Base-by-base conservation (phyloP, 2,888 invertebrate genomes). In the Isotomurus palustris region DNA sequence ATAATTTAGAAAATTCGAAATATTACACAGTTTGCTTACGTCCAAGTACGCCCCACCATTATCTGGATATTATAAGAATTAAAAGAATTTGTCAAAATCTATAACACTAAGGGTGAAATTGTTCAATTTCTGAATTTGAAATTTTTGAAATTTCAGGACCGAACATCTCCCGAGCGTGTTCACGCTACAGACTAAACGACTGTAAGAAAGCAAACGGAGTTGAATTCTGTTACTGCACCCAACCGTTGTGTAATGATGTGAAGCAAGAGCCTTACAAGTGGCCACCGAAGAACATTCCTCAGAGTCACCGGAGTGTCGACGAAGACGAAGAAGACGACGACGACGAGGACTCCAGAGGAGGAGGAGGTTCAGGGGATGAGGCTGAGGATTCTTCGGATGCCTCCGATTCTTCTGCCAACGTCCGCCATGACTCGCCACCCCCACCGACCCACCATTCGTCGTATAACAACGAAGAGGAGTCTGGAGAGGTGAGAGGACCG, bases 181-280 rank as follows among this genome's bases (percentile, higher is more conserved):
- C 60, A 40, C 53, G 52, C 19, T 52, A 56, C 44, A 25, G 53
- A 38, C 28, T 67, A 22, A 64, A 66, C 40, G 66, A 64, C 53
- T 67, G 69, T 43, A 69, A 65, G 56, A 65, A 55, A 19, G 67
- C 69, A 14, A 69, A 67, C 40, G 51, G 58, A 3, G 66, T 67
- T 2, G 69, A 69, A 43, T 64, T 67, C 28, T 69, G 69, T 48
- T 67, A 60, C 47, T 69, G 69, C 48, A 67, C 65, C 2, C 57
- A 60, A 5, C 52, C 57, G 19, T 55, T 67, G 24, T 69, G 69
- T 47, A 69, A 69, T 36, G 62, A 58, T 48, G 56, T 58, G 22
- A 60, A 63, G 28, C 60, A 53, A n/a, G 58, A 54, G 24, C 56
- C 53, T 10, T 2, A 35, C 17, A 12, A 21, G 6, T 22, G 29